Percentiles rank a stretch among this genome's conserved stretches.
These are phyloP conservation scores for Trissolcus japonicus DNA, from an alignment of 2,888 invertebrate species.

Conservation along the genomic window DNA sequence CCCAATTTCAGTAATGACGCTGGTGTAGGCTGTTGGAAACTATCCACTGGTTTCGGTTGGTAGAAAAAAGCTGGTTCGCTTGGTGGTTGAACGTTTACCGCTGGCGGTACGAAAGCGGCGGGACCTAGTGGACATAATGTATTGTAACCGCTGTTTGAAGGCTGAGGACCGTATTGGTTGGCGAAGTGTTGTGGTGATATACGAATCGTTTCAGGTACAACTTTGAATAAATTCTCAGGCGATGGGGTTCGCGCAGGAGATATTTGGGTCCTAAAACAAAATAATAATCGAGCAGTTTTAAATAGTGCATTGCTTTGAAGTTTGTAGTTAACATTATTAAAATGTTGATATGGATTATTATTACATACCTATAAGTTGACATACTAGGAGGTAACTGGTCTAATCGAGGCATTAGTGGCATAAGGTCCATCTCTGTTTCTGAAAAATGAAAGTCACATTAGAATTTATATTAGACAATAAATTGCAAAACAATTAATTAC, in stretches of 20 bases:
- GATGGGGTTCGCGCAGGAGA: conserved; percentile 37
- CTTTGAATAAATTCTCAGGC: conserved; percentile 16
- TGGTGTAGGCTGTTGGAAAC: conserved; percentile 5
- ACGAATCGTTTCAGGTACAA: conserved; percentile 24
- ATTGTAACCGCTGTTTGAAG: conserved; percentile 12
- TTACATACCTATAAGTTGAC: conserved; percentile 29
- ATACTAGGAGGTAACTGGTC: conserved; percentile 35
- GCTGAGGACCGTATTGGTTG: conserved; percentile 5
- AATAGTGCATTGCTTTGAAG: too few species aligned
- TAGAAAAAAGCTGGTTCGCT: conserved; percentile 9
- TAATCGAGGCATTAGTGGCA: conserved; percentile 32
- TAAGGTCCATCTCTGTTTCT: conserved; percentile 30
- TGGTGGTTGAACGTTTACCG: conserved; percentile 18
- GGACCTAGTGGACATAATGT: conserved; percentile 7
- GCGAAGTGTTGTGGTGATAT: conserved; percentile 17
- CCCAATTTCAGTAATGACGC: conserved; percentile 7
- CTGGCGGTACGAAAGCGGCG: conserved; percentile 11
- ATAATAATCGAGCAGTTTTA: too few species aligned
- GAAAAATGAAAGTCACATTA: not conserved
- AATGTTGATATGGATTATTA: not conserved
- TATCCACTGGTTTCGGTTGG: conserved; percentile 17
- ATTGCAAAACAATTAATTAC: too few species aligned
- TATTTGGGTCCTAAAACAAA: conserved; percentile 15
- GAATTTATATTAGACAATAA: too few species aligned
- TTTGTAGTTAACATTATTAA: too few species aligned